These are phyloP conservation scores for Uromys caudimaculatus DNA, from an alignment of 2,797 vertebrate species.

Conservation along the genomic window DNA sequence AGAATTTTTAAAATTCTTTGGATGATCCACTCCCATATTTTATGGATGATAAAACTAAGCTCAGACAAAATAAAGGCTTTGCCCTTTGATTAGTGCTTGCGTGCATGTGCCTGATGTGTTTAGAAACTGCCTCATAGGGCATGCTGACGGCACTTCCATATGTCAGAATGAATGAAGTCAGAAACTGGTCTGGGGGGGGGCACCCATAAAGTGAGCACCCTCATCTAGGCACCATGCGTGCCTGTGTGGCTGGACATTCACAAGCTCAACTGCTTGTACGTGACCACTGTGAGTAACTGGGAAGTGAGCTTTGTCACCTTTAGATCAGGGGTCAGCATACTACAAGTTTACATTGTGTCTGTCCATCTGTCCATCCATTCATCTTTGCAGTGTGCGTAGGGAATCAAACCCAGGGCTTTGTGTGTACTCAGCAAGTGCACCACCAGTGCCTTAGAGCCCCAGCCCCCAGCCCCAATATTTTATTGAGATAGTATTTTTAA, in stretches of 20 bases:
- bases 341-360: background rate
- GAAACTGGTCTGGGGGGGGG: background rate
- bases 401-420: background rate
- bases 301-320: background rate
- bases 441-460: background rate
- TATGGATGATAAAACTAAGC: constrained; percentile 66
- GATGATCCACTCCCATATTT: constrained; percentile 64
- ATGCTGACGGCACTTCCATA: background rate
- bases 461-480: background rate
- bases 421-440: background rate
- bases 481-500: background rate
- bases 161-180: constrained; percentile 1
- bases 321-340: background rate
- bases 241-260: background rate
- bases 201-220: too few species aligned
- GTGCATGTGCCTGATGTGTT: constrained; percentile 47
- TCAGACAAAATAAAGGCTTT: constrained; percentile 71
- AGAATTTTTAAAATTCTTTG: constrained; percentile 64
- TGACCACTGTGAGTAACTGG: background rate
- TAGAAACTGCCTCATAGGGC: background rate
- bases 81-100: constrained; percentile 58
- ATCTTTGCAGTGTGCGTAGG: background rate
- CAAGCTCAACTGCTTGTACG: background rate
- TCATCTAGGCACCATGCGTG: too few species aligned
- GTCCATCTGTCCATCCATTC: background rate